Base-by-base conservation (phyloP, 2,797 vertebrate species). In the Lepus townsendii region DNA sequence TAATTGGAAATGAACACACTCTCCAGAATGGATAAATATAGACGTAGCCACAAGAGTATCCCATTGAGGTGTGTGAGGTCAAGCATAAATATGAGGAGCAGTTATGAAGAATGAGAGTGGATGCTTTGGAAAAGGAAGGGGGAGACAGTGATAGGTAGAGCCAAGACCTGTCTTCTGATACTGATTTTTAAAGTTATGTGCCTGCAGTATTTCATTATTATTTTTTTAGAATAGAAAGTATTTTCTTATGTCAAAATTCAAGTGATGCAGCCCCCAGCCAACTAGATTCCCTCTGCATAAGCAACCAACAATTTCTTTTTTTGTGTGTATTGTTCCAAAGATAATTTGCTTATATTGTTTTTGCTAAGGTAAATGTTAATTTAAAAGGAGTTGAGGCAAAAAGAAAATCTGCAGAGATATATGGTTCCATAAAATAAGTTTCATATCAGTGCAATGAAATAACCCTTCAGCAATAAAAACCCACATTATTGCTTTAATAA, bases 261-360 rank as follows among this genome's bases (percentile, higher is more conserved):
- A 73, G 54, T 4, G 38, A 6, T 7, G 14, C 7, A 14, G 42
- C 30, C 19, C 5, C 3, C 52, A 17, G 27, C 73, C 7, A 12
- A 3, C 24, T 22, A 11, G 32, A 27, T 62, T 22, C 7, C 42
- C 30, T 77, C 72, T 62, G 26, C 47, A 66, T 38, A 65, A 54
- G 17, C 9, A 50, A 75, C 42, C 32, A 68, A 42, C 12, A 30
- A 7, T 47, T 72, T 87, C 30, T 60, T 7, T 20, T n/a, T 3
- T 50, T 47, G 30, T 27, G 30, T 27, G 30, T 16, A 54, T 65
- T 68, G 1, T 69, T 80, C 77, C 83, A 62, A 73, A 83, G 80
- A 69, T 65, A 78, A 86, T 73, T 93, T 80, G 42, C 24, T 93
- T 68, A 11, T 42, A 10, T 62, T 69, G n/a, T 32, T 92, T 89